Evolutionary conservation across 2,888 invertebrate species (phyloP).

Genomic region (Dorcus hopei): DNA sequence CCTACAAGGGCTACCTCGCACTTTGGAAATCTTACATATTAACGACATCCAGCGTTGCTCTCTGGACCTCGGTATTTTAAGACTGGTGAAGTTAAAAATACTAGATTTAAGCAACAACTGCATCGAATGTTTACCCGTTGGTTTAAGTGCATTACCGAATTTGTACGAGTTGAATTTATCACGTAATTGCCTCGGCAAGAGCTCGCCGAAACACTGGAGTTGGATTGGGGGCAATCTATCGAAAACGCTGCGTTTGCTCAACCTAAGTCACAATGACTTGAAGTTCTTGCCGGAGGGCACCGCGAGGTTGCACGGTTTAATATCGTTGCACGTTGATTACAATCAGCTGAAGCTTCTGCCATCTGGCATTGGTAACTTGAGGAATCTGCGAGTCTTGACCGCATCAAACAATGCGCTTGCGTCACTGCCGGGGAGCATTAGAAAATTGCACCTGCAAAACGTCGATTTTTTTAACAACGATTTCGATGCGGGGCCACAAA

Average conservation of each 20-base stretch:
- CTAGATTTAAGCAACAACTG: conserved; percentile 71
- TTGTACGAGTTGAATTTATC: conserved; percentile 62
- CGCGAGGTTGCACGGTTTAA: conserved; percentile 59
- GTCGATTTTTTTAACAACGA: conserved; percentile 60
- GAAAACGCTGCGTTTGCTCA: conserved; percentile 57
- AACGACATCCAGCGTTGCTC: conserved; percentile 61
- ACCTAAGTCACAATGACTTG: conserved; percentile 63
- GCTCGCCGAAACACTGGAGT: conserved; percentile 57
- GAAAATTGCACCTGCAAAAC: conserved; percentile 53
- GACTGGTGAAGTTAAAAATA: conserved; percentile 60
- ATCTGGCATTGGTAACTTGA: conserved; percentile 62
- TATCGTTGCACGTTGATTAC: conserved; percentile 61
- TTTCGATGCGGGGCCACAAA: conserved; percentile 41
- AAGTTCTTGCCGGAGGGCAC: conserved; percentile 59
- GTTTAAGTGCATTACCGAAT: conserved; percentile 62
- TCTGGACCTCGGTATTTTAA: conserved; percentile 67
- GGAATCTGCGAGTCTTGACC: conserved; percentile 54
- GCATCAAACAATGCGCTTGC: conserved; percentile 56
- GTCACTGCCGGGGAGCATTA: conserved; percentile 60
- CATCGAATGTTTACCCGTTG: conserved; percentile 66
- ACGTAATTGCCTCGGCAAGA: conserved; percentile 62
- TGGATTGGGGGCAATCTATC: conserved; percentile 62
- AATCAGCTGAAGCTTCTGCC: conserved; percentile 62
- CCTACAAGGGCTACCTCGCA: conserved; percentile 67
- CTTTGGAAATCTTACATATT: conserved; percentile 61